Conservation (phyloP, 1,140 invertebrate genomes). For the Protaetia brevitarsis region DNA sequence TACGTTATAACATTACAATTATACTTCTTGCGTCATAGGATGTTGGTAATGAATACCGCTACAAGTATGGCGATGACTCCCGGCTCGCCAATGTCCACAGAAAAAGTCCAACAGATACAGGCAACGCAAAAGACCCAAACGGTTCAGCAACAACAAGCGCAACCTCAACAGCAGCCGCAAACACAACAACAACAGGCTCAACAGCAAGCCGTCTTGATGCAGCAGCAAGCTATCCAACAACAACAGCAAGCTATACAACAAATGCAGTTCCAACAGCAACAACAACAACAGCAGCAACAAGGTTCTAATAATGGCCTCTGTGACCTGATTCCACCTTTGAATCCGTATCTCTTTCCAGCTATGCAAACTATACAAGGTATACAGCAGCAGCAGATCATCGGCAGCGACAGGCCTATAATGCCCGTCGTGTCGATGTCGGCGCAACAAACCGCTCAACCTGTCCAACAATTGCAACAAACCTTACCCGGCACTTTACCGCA, state of each 20-base stretch:
- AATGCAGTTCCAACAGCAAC: constrained; percentile 48
- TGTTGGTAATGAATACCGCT: constrained; percentile 55
- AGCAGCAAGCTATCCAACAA: constrained; percentile 48
- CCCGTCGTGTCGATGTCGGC: constrained; percentile 56
- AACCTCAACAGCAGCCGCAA: constrained; percentile 48
- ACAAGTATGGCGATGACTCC: constrained; percentile 54
- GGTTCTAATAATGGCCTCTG: constrained; percentile 52
- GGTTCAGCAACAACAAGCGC: constrained; percentile 49
- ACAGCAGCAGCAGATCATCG: constrained; percentile 50
- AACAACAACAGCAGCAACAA: constrained; percentile 47
- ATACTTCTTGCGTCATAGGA: constrained; percentile 47
- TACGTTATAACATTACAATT: no score
- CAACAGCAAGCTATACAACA: constrained; percentile 52
- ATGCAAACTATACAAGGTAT: constrained; percentile 48
- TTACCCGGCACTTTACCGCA: constrained; percentile 41
- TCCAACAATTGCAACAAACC: constrained; percentile 48
- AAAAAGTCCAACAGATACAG: constrained; percentile 51
- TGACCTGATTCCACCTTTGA: constrained; percentile 53
- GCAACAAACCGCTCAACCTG: constrained; percentile 49
- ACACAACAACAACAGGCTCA: constrained; percentile 49
- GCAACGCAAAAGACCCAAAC: constrained; percentile 38
- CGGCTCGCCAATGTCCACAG: constrained; percentile 46
- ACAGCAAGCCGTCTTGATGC: constrained; percentile 46
- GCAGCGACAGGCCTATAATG: constrained; percentile 54
- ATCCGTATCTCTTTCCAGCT: constrained; percentile 29